Conservation (phyloP, 35 echinoderm and acorn worm genomes). For the Apostichopus japonicus region DNA sequence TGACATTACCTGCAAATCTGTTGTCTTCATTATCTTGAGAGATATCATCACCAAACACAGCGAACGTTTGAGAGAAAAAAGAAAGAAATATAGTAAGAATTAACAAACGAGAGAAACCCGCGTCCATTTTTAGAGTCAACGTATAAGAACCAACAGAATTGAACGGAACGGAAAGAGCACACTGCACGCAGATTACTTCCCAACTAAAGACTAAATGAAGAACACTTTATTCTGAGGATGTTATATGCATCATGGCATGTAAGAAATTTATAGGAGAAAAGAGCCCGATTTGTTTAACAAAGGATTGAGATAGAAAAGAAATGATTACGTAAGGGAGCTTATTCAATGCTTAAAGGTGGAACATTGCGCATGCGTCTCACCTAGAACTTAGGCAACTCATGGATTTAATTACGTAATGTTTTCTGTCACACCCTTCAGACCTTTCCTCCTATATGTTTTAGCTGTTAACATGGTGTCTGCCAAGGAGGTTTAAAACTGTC, state of each 20-base stretch:
- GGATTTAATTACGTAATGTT: too few relatives aligned
- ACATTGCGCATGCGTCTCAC: neutral
- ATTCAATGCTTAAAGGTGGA: too few relatives aligned
- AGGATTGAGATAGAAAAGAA: neutral
- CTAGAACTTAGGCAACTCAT: too few relatives aligned
- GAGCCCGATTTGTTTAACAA: neutral
- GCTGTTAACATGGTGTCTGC: too few relatives aligned
- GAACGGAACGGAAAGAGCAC: neutral
- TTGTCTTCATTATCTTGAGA: conserved; percentile 74
- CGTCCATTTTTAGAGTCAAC: neutral
- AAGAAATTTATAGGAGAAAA: neutral
- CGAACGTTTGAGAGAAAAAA: neutral
- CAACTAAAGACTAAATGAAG: neutral
- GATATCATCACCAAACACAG: conserved; percentile 63
- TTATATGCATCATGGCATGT: neutral
- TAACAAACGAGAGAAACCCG: neutral
- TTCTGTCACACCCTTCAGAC: too few relatives aligned
- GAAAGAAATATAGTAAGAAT: conserved; percentile 17
- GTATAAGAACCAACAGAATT: neutral
- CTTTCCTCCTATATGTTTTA: too few relatives aligned
- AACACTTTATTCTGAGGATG: neutral
- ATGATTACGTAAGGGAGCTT: neutral
- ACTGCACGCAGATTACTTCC: neutral
- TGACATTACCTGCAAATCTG: conserved; percentile 58
- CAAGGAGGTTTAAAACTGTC: too few relatives aligned